Evolutionary conservation across 2,888 invertebrate genomes (phyloP).

Genomic region (Blera fallax): DNA sequence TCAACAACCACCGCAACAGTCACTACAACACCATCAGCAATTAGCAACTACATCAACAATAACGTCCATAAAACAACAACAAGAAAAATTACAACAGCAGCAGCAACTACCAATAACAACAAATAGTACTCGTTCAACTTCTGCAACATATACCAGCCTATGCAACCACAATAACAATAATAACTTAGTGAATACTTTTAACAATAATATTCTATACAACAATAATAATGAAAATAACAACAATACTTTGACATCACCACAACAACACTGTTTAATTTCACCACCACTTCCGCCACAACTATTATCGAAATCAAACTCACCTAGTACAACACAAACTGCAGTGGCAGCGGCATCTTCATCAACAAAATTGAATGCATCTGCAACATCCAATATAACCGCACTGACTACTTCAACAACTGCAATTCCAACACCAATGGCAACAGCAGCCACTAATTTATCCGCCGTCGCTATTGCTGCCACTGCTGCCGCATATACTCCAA

Average conservation of each 20-base stretch:
- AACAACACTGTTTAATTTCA: slow-evolving; percentile 64
- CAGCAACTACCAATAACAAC: slow-evolving; percentile 75
- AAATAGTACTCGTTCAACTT: slow-evolving; percentile 79
- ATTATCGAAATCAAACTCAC: slow-evolving; percentile 42
- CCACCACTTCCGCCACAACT: slow-evolving; percentile 34
- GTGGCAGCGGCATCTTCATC: slow-evolving; percentile 41
- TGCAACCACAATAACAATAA: slow-evolving; percentile 74
- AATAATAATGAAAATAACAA: slow-evolving; percentile 69
- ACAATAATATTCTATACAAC: slow-evolving; percentile 74
- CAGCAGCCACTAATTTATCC: slow-evolving; percentile 65
- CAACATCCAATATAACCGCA: slow-evolving; percentile 72
- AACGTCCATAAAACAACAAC: slow-evolving; percentile 68
- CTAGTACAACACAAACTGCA: slow-evolving; percentile 40
- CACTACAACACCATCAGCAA: slow-evolving; percentile 57
- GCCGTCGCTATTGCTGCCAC: slow-evolving; percentile 62
- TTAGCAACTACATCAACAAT: slow-evolving; percentile 73
- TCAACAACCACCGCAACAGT: slow-evolving; percentile 73
- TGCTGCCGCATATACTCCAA: slow-evolving; percentile 51
- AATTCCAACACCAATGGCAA: slow-evolving; percentile 76
- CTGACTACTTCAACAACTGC: slow-evolving; percentile 79
- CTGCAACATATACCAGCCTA: slow-evolving; percentile 74
- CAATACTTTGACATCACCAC: slow-evolving; percentile 62
- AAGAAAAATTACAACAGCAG: slow-evolving; percentile 57
- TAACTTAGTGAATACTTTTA: slow-evolving; percentile 56
- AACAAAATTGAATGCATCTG: slow-evolving; percentile 64